Conservation (phyloP, 2,113 vertebrate species). For the Strigops habroptila region DNA sequence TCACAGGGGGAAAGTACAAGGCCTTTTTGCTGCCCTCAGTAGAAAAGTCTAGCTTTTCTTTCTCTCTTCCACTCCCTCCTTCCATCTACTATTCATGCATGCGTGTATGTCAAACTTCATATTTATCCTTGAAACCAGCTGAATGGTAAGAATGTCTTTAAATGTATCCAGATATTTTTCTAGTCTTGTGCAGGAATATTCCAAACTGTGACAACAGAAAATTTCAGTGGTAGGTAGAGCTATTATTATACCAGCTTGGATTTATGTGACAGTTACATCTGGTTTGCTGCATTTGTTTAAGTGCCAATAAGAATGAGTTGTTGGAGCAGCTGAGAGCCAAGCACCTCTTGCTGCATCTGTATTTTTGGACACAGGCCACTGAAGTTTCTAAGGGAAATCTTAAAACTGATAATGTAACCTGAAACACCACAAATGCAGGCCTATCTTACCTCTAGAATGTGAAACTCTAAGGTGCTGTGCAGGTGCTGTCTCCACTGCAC, state of each 20-base stretch:
- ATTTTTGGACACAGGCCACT: neutral
- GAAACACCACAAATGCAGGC: neutral
- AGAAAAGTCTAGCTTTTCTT: neutral
- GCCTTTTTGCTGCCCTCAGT: neutral
- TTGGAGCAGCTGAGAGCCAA: neutral
- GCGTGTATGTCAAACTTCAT: neutral
- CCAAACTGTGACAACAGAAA: neutral
- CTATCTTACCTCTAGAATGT: neutral
- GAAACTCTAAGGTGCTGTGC: neutral
- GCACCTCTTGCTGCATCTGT: neutral
- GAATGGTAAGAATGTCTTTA: neutral
- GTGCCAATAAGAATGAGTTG: neutral
- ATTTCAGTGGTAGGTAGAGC: neutral
- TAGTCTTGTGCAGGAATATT: neutral
- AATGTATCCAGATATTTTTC: neutral
- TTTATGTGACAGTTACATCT: neutral
- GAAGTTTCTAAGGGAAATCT: neutral
- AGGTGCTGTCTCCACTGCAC: neutral
- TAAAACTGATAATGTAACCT: fast-evolving
- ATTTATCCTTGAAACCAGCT: neutral
- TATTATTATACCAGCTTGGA: neutral
- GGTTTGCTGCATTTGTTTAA: neutral
- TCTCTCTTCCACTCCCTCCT: neutral
- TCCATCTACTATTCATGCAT: fast-evolving
- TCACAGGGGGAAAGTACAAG: neutral